These are phyloP conservation scores for Tylochromis polylepis DNA, from an alignment of 2,113 vertebrate genomes.

Conservation along the genomic window DNA sequence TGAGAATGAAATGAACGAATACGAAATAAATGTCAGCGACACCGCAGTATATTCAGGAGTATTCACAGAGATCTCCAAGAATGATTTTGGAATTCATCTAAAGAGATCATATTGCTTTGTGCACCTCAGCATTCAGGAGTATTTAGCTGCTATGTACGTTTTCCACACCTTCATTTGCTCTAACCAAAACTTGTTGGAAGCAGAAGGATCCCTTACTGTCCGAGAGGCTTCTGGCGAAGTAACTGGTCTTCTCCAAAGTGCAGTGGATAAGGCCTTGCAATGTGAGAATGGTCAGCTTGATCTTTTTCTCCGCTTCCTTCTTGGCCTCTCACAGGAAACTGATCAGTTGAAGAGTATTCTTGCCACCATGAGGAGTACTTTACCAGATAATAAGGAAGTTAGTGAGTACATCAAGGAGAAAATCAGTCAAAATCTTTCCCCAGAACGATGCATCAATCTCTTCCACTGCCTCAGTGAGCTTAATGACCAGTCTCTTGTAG, in stretches of 20 bases:
- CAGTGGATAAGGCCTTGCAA: slow-evolving; percentile 6
- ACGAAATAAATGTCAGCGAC: not conserved
- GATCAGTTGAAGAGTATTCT: not conserved
- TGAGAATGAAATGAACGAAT: not conserved
- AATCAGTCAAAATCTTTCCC: not conserved
- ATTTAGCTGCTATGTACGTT: slow-evolving; percentile 1
- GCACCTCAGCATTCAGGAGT: slow-evolving; percentile 32
- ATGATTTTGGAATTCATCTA: not conserved
- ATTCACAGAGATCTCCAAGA: not conserved
- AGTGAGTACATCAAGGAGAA: slow-evolving; percentile 13
- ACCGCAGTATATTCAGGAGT: slow-evolving; percentile 5
- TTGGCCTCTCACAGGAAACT: slow-evolving; percentile 2
- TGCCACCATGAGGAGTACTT: not conserved
- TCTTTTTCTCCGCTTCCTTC: slow-evolving; percentile 23
- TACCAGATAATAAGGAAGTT: not conserved
- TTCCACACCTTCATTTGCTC: not conserved
- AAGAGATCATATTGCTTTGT: slow-evolving; percentile 3
- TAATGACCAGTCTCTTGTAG: not conserved
- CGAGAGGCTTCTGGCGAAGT: not conserved
- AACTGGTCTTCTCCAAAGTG: not conserved
- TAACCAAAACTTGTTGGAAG: not conserved
- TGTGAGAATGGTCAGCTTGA: slow-evolving; percentile 4
- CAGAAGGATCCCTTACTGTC: not conserved
- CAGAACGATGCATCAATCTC: slow-evolving; percentile 13
- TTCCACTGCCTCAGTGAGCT: slow-evolving; percentile 18